Evolutionary conservation across 2,888 invertebrate genomes (phyloP).

Genomic region (Lithophane leautieri): DNA sequence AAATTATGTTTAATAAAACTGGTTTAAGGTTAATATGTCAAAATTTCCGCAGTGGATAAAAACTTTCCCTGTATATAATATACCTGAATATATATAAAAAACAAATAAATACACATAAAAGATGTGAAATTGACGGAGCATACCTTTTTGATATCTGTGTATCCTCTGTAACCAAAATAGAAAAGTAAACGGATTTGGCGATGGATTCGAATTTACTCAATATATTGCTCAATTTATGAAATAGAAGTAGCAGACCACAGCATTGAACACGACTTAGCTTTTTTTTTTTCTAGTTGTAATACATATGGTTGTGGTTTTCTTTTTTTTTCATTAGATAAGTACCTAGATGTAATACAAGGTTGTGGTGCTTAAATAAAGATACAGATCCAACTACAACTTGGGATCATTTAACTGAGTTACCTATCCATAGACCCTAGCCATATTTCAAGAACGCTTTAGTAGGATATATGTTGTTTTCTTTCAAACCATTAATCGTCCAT

Average conservation of each 20-base stretch:
- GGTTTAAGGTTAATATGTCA: too few relatives aligned
- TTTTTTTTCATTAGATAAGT: neutral
- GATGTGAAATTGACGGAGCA: too few relatives aligned
- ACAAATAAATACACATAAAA: too few relatives aligned
- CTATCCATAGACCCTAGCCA: neutral
- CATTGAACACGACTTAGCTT: neutral
- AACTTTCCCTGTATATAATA: too few relatives aligned
- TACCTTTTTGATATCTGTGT: neutral
- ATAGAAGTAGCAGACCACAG: neutral
- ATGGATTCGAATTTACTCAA: neutral
- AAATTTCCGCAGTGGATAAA: too few relatives aligned
- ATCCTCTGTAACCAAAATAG: neutral
- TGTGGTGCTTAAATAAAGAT: constrained; percentile 18
- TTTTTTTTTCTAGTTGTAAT: too few relatives aligned
- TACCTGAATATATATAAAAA: too few relatives aligned
- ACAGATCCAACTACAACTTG: neutral
- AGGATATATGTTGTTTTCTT: neutral
- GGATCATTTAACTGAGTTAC: neutral
- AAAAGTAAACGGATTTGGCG: neutral
- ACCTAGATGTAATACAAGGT: neutral
- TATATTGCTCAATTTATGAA: neutral
- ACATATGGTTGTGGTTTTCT: neutral
- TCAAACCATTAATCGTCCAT: neutral
- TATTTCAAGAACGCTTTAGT: constrained; percentile 1
- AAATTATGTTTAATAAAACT: too few relatives aligned